phyloP scores from a whole-genome alignment of 1,140 invertebrate genomes.

The Triops cancriformis region DNA sequence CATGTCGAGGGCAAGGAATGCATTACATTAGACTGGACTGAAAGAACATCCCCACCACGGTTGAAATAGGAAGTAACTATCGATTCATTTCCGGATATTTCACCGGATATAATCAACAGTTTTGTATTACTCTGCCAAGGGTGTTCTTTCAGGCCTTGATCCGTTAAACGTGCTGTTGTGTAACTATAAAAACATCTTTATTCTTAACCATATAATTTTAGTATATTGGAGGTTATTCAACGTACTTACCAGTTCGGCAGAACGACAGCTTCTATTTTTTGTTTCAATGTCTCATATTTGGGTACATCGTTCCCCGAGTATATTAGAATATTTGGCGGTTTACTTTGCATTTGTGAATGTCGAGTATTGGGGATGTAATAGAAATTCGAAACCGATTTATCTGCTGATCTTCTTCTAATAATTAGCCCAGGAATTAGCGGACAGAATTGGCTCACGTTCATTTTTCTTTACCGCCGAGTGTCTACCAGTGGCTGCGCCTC shows the following conservation, averaged over 20 bases:
- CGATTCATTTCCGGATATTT: background rate
- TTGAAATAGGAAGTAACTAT: background rate
- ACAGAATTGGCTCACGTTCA: background rate
- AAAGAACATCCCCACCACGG: background rate
- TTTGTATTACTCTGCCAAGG: slow-evolving; percentile 6
- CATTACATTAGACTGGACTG: background rate
- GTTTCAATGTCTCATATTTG: background rate
- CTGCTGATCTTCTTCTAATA: background rate
- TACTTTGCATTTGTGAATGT: background rate
- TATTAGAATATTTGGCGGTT: background rate
- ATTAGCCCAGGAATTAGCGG: background rate
- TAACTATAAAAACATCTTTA: no score
- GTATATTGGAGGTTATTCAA: no score
- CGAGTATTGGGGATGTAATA: background rate
- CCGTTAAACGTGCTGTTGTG: background rate
- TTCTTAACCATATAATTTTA: no score
- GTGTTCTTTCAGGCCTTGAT: background rate
- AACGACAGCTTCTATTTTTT: background rate
- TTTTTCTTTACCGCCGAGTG: background rate
- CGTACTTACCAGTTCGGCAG: background rate
- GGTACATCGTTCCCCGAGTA: background rate
- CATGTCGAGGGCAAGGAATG: background rate
- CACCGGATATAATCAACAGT: background rate
- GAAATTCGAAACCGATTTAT: background rate
- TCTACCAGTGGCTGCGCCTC: no score